Evolutionary conservation across 2,888 invertebrate species (phyloP), one percentile per base, ranked within the genome.

Genomic region (Bellardia pandia): DNA sequence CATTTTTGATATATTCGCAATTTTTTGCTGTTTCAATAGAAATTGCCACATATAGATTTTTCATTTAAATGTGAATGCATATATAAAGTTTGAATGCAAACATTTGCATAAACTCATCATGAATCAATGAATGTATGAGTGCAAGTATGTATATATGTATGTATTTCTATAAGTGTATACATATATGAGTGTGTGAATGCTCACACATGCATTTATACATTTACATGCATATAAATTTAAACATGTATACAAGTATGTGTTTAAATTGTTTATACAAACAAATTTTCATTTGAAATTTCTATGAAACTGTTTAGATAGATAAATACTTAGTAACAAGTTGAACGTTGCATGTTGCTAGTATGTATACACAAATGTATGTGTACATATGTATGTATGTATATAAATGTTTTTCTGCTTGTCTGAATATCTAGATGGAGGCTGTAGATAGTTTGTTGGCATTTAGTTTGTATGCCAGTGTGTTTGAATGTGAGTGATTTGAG

Each of bases 21-120:
- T 68, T 7, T 51, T 78, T 56, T 56, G 11, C 66, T 76, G 53
- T 81, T 53, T 72, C 53, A 45, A 16, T 30, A 60, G 37, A 71
- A 48, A 51, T 23, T 69, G 30, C 30, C 45, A 45, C 13, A 16
- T 53, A 51, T 53, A 71, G 40, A 69, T 62, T 45, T 76, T 62
- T 69, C 51, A 76, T 83, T 71, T 71, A 42, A 53, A 71, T 83
- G 16, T 69, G 58, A 33, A 76, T 76, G 62, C 53, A 71, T 71
- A 66, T 68, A 58, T 66, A 23, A 16, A 58, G 48, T 48, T 81
- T 58, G 74, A 56, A 72, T 72, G 72, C 11, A 72, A 72, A 72
- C 16, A 53, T 72, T 75, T 82, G n/a, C 58, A 68, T 60, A 68
- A 42, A 33, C 48, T 56, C 66, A 48, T 23, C 23, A 56, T 23